A percentile compares a stretch with the other conserved stretches of the same genome.
These are phyloP conservation scores for Epinephelus coioides DNA, from an alignment of 2,797 vertebrate genomes.

Conservation along the genomic window DNA sequence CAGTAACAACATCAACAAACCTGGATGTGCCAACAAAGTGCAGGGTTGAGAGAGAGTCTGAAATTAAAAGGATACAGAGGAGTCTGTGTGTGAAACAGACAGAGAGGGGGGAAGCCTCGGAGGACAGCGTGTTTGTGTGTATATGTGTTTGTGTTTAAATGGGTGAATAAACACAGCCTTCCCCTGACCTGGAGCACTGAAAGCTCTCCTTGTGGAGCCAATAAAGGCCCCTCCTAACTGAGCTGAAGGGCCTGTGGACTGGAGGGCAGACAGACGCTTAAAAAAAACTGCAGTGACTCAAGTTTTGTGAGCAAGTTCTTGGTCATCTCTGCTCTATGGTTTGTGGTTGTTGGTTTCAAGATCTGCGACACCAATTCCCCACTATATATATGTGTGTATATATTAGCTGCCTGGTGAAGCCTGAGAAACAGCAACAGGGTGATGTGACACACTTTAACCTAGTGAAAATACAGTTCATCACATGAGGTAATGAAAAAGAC, in stretches of 20 bases:
- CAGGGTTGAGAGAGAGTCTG: conserved; percentile 34
- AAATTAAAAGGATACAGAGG: conserved; percentile 55
- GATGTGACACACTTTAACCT: background rate
- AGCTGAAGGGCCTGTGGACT: conserved; percentile 42
- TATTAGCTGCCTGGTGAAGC: conserved; percentile 9
- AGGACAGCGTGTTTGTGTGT: conserved; percentile 29
- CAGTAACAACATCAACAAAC: conserved; percentile 58
- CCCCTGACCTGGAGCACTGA: conserved; percentile 67
- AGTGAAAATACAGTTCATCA: background rate
- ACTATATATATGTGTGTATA: conserved; percentile 5
- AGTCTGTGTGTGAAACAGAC: conserved; percentile 51
- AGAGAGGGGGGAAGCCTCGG: conserved; percentile 24
- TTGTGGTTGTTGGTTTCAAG: conserved; percentile 50
- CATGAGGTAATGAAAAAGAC: background rate
- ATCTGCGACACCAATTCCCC: conserved; percentile 22
- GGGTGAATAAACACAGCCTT: conserved; percentile 71
- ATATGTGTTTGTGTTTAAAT: conserved; percentile 43
- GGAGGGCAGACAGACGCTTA: conserved; percentile 33
- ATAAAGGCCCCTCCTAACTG: conserved; percentile 54
- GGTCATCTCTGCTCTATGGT: conserved; percentile 28
- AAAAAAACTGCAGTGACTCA: conserved; percentile 33
- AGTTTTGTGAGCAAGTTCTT: conserved; percentile 29
- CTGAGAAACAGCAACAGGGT: conserved; percentile 28
- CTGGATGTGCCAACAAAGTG: conserved; percentile 34
- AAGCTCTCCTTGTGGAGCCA: conserved; percentile 70